Base-by-base conservation (phyloP, 1,140 invertebrate genomes). In the Bombus affinis region DNA sequence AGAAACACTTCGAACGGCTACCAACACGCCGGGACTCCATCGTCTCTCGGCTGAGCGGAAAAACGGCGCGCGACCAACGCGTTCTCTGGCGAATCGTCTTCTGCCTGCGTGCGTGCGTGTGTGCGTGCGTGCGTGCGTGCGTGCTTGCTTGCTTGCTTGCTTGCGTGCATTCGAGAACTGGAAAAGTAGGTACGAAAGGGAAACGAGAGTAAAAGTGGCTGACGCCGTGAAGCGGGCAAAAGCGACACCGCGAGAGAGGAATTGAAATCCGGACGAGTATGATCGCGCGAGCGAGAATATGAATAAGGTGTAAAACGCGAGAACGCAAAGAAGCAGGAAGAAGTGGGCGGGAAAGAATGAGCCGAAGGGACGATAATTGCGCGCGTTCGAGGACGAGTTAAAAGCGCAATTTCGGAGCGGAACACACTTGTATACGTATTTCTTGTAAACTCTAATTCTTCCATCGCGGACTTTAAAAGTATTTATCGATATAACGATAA, bases 401-500 rank as follows among this genome's bases (percentile, higher is more conserved):
- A 22, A 53, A 85, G 89, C 85, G 87, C 82, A 85, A 81, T 91
- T 88, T 88, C 89, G 86, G 87, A 91, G 83, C 80, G 89, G 89
- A 91, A 94, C 92, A 94, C 93, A 95, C 94, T 95, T 95, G 95
- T 95, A 95, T 95, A 95, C 95, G 95, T 95, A 95, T 95, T 94
- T 95, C 94, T 95, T 95, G 94, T 95, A 95, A 94, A 95, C 94
- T 94, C 94, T 94, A 95, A 94, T 95, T 95, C 95, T 95, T 95
- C 94, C 94, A 95, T 94, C 94, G 94, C 94, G 94, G 93, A 95
- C 93, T 95, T 95, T 95, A 95, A 94, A 94, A 94, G 92, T 95
- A 95, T 95, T 95, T 95, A 95, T 95, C 94, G 94, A 94, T 91
- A 95, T 95, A 95, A 94, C 94, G 94, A 94, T 95, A 94, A 94